These are phyloP conservation scores for Chrysemys picta DNA, from an alignment of 2,113 vertebrate species.

Conservation along the genomic window DNA sequence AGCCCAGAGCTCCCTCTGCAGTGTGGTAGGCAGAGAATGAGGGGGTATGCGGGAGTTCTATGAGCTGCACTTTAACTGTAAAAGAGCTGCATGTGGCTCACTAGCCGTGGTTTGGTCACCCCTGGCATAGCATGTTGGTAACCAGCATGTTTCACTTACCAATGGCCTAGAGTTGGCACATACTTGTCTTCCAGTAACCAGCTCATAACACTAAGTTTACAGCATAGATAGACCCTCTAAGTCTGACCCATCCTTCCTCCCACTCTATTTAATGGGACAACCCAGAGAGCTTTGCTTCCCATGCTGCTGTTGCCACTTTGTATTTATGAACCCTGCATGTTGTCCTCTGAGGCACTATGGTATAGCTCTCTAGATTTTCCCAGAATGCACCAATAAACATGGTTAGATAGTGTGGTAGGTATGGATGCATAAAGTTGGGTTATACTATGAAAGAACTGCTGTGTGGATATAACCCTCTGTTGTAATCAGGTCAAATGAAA, in stretches of 20 bases:
- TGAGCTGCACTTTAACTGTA: too few species aligned
- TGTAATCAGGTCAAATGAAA: not conserved
- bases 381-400: not conserved
- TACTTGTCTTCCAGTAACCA: slow-evolving; percentile 3
- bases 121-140: not conserved
- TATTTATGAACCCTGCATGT: not conserved
- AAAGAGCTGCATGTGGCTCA: too few species aligned
- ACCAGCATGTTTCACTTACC: slow-evolving; percentile 22
- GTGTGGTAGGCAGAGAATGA: too few species aligned
- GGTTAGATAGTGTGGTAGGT: not conserved
- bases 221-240: slow-evolving; percentile 1
- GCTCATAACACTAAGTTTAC: slow-evolving; percentile 11
- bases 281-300: not conserved
- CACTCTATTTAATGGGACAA: not conserved
- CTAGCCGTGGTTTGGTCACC: too few species aligned
- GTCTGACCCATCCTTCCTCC: not conserved
- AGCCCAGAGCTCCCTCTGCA: too few species aligned
- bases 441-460: not conserved
- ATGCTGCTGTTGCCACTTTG: not conserved
- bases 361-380: not conserved
- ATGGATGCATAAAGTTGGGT: not conserved
- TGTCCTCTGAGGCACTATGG: not conserved
- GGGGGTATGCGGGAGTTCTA: too few species aligned
- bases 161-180: slow-evolving; percentile 26
- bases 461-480: not conserved